Conservation (phyloP, 2,113 vertebrate species). For the Myiozetetes cayanensis region DNA sequence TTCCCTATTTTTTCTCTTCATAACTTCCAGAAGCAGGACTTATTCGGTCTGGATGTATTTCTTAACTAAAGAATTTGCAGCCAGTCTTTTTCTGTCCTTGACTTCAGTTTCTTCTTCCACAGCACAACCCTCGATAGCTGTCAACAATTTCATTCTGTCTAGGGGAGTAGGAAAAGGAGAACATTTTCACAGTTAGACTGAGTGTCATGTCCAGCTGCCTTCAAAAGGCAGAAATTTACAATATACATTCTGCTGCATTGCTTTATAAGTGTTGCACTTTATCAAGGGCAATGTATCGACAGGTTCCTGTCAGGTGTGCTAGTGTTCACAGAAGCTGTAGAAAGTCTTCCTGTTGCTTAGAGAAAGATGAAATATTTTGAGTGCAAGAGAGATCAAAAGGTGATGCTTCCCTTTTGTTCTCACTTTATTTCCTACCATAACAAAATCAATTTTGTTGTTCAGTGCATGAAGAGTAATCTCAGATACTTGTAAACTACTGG, state of each 20-base stretch:
- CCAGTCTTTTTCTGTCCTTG: neutral
- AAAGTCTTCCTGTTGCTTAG: neutral
- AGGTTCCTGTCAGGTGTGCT: neutral
- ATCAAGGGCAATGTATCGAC: neutral
- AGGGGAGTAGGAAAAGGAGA: neutral
- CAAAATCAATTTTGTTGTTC: neutral
- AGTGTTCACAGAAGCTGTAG: neutral
- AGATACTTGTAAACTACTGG: neutral
- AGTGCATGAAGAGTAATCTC: neutral
- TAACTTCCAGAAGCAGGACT: neutral
- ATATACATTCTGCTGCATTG: neutral
- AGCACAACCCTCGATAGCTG: neutral
- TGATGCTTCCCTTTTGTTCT: neutral
- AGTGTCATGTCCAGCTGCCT: neutral
- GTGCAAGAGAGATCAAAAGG: neutral
- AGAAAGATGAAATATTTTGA: neutral
- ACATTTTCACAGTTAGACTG: neutral
- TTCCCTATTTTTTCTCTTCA: neutral
- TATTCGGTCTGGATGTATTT: neutral
- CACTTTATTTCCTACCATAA: neutral
- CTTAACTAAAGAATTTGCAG: neutral
- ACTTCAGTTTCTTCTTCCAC: neutral
- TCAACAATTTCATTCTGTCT: neutral
- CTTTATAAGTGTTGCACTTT: neutral
- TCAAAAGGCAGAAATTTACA: neutral